Evolutionary conservation across 1,140 invertebrate species (phyloP).

Genomic region (Nasonia giraulti): DNA sequence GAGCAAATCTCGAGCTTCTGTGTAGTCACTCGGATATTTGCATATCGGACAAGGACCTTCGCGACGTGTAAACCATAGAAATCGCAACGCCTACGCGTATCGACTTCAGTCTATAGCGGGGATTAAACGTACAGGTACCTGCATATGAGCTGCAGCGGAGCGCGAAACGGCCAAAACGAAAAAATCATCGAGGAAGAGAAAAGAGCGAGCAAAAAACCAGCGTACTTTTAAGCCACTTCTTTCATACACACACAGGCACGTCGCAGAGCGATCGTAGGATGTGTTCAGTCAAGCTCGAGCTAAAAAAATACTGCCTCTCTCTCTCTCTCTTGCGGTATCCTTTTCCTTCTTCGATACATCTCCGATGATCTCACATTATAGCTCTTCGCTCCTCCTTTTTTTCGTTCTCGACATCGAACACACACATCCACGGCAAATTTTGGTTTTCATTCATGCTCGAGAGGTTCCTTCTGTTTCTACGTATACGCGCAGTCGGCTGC

Average conservation of each 20-base stretch:
- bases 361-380: constrained; percentile 37
- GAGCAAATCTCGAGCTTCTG: not conserved
- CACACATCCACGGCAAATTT: not conserved
- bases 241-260: not conserved
- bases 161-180: not conserved
- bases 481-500: not conserved
- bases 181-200: constrained; percentile 9
- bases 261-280: not conserved
- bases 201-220: not conserved
- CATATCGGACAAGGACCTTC: no score
- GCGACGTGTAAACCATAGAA: no score
- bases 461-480: not conserved
- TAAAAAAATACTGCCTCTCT: not conserved
- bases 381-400: not conserved
- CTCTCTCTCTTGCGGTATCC: not conserved
- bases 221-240: constrained; percentile 28
- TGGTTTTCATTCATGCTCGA: not conserved
- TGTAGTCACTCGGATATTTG: not conserved
- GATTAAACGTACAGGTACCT: not conserved
- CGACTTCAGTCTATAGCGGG: not conserved
- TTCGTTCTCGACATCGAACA: not conserved
- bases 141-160: no score
- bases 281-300: constrained; percentile 36
- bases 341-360: constrained; percentile 29
- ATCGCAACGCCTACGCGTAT: no score